Evolutionary conservation across 2,797 vertebrate species (phyloP).

Genomic region (Toxotes lorentzi): DNA sequence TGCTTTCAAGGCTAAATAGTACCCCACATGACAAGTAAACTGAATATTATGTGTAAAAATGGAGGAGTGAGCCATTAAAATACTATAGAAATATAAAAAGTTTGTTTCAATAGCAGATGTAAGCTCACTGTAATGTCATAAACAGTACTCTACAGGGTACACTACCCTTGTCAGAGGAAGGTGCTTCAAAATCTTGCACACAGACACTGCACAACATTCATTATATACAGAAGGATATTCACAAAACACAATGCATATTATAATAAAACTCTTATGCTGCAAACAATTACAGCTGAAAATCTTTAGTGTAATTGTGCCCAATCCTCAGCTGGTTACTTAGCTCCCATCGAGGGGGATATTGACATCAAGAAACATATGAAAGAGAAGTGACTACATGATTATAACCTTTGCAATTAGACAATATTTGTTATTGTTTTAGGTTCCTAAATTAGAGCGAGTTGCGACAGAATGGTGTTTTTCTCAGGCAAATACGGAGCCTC

Average conservation of each 20-base stretch:
- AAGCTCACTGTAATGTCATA: background rate
- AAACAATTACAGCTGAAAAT: constrained; percentile 10
- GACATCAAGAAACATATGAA: constrained; percentile 44
- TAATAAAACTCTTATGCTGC: background rate
- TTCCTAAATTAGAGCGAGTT: constrained; percentile 35
- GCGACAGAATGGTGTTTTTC: constrained; percentile 49
- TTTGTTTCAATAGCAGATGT: background rate
- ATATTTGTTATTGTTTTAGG: constrained; percentile 60
- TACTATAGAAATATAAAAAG: background rate
- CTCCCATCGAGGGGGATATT: background rate
- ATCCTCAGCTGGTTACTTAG: constrained; percentile 5
- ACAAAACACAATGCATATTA: constrained; percentile 12
- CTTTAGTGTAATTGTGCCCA: constrained; percentile 11
- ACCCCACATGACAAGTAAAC: background rate
- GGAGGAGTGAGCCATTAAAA: background rate
- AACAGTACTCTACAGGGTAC: background rate
- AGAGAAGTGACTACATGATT: constrained; percentile 26
- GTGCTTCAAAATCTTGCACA: background rate
- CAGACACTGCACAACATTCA: background rate
- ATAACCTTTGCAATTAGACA: constrained; percentile 50
- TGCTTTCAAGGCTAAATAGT: background rate
- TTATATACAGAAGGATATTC: constrained; percentile 6
- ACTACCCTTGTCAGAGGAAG: constrained; percentile 1
- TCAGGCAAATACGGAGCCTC: constrained; percentile 51
- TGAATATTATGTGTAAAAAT: background rate